phyloP scores from a whole-genome alignment of 2,113 vertebrate genomes.

The Perognathus longimembris region DNA sequence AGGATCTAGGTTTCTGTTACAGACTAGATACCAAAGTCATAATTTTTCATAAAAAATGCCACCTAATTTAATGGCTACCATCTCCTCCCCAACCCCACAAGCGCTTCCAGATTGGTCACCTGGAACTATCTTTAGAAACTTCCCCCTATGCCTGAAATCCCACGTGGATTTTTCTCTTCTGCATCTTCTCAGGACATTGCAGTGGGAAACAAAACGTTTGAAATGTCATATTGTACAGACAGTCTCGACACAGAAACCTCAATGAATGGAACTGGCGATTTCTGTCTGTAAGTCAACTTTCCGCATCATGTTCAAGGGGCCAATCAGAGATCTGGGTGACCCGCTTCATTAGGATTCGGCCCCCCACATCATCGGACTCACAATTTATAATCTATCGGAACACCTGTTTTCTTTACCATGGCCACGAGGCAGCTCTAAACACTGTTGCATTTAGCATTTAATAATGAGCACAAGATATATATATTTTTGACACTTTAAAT shows the following conservation, averaged over 20 bases:
- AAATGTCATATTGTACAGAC: neutral
- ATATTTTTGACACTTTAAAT: constrained; percentile 92
- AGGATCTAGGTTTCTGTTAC: neutral
- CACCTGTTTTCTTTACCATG: constrained; percentile 94
- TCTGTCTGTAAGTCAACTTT: constrained; percentile 88
- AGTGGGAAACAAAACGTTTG: neutral
- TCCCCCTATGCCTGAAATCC: neutral
- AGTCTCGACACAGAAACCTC: constrained; percentile 32
- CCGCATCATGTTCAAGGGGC: constrained; percentile 89
- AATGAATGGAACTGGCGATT: constrained; percentile 54
- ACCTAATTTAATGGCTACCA: neutral
- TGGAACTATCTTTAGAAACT: constrained; percentile 23
- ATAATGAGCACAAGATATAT: constrained; percentile 92
- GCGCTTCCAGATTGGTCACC: neutral
- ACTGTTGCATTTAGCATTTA: constrained; percentile 93
- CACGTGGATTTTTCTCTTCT: neutral
- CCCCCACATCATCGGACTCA: constrained; percentile 91
- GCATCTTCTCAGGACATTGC: neutral
- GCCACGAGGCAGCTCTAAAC: constrained; percentile 93
- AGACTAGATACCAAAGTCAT: neutral
- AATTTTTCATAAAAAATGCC: neutral
- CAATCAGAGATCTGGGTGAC: constrained; percentile 87
- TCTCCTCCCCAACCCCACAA: neutral
- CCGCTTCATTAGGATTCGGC: constrained; percentile 91
- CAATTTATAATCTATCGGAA: constrained; percentile 93